Base-by-base conservation (phyloP, 2,888 invertebrate genomes). In the Odontomyia ornata region DNA sequence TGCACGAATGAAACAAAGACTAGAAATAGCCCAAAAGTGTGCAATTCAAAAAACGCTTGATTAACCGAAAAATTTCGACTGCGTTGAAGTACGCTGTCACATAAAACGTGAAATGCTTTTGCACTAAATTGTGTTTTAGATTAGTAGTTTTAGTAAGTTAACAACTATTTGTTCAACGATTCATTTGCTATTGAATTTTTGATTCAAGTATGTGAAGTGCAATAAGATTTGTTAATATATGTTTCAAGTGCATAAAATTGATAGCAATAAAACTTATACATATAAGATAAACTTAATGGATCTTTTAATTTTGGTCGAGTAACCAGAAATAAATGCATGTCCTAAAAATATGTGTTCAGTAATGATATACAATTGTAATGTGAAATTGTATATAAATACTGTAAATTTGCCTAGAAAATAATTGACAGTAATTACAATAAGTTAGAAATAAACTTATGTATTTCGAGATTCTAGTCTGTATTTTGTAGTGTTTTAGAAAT, bases 281-380 rank as follows among this genome's bases (percentile, higher is more conserved):
- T 57, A 56, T 72, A 73, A 69, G 4, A 47, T 36, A 21, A 43
- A 7, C 13, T 21, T 5, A 43, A 21, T 71, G 21, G 21, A 23
- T 71, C 46, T 47, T 13, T 71, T 71, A n/a, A 47, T 1, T 47
- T 36, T 36, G 13, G 71, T 18, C 46, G 25, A 46, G 9, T 27
- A n/a, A 67, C 23, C 36, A 13, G 21, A 43, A 67, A 9, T 43
- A 36, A 67, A 36, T 71, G 25, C 5, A 52, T 71, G 71, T 25
- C 47, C 47, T 71, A 71, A 71, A 67, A 47, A 15, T 71, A 71
- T 71, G 71, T 71, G 71, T 71, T 71, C 71, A 47, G 27, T 25
- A 71, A 52, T 67, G 21, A 71, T 47, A 71, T 71, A 71, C 46
- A 71, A 47, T 71, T 71, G 23, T 52, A 52, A 47, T 47, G 7